phyloP scores from a whole-genome alignment of 2,888 invertebrate species.

The Polydrusus pterygomalis region DNA sequence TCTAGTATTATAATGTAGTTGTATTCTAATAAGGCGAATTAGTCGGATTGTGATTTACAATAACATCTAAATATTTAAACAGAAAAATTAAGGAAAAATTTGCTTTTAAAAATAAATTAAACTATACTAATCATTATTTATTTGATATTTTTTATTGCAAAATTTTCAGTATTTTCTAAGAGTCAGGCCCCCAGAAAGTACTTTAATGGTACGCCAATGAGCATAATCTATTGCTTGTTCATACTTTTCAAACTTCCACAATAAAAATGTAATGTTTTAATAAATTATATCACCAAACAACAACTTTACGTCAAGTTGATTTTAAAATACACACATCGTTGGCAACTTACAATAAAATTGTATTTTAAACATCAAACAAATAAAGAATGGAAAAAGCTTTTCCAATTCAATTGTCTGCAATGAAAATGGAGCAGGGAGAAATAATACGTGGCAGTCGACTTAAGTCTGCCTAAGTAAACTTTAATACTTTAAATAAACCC shows the following conservation, averaged over 20 bases:
- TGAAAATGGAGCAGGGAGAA: neutral
- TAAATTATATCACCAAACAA: neutral
- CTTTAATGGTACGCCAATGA: too few species aligned
- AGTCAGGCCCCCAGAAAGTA: too few species aligned
- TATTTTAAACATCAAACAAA: neutral
- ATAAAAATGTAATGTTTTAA: neutral
- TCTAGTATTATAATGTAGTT: too few species aligned
- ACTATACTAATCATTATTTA: too few species aligned
- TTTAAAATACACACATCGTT: neutral
- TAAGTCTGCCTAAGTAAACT: neutral
- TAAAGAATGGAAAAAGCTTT: neutral
- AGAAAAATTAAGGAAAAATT: too few species aligned
- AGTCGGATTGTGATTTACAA: too few species aligned
- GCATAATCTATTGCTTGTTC: too few species aligned
- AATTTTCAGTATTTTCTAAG: too few species aligned
- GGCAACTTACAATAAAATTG: neutral
- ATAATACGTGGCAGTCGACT: neutral
- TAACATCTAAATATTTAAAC: too few species aligned
- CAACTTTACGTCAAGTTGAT: neutral
- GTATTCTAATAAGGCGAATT: too few species aligned
- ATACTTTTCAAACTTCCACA: neutral
- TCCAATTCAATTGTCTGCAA: neutral
- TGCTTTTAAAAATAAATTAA: too few species aligned
- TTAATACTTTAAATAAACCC: neutral
- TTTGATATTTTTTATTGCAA: too few species aligned